Conservation (phyloP, 2,888 invertebrate genomes). For the Folsomia candida region DNA sequence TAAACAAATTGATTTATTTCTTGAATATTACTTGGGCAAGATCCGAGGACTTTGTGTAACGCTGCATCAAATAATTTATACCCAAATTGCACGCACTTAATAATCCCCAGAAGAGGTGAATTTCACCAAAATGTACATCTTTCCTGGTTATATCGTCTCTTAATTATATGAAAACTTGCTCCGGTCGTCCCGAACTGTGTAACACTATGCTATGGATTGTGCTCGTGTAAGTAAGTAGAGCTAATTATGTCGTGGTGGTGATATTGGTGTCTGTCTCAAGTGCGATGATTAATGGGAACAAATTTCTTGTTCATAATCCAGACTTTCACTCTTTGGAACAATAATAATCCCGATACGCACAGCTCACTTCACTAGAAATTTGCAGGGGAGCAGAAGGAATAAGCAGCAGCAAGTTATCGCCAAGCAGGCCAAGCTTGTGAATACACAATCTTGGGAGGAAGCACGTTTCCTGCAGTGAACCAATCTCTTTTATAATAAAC, state of each 20-base stretch:
- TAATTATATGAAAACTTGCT: neutral
- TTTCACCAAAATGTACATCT: neutral
- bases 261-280: slow-evolving; percentile 41
- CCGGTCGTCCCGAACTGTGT: neutral
- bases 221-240: slow-evolving; percentile 19
- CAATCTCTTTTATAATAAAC: neutral
- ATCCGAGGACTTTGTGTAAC: no score
- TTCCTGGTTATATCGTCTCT: neutral
- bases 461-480: neutral
- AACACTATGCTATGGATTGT: neutral
- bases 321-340: slow-evolving; percentile 1
- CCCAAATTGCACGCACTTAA: neutral
- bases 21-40: no score
- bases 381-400: neutral
- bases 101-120: neutral
- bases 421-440: no score
- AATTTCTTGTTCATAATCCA: slow-evolving; percentile 28
- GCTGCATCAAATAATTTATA: no score
- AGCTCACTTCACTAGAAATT: neutral
- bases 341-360: neutral
- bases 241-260: slow-evolving; percentile 24
- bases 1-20: no score
- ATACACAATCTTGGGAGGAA: neutral
- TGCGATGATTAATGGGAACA: slow-evolving; percentile 50
- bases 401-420: neutral